These are phyloP conservation scores for Enteromius fasciolatus DNA, from an alignment of 2,797 vertebrate species.

Conservation along the genomic window DNA sequence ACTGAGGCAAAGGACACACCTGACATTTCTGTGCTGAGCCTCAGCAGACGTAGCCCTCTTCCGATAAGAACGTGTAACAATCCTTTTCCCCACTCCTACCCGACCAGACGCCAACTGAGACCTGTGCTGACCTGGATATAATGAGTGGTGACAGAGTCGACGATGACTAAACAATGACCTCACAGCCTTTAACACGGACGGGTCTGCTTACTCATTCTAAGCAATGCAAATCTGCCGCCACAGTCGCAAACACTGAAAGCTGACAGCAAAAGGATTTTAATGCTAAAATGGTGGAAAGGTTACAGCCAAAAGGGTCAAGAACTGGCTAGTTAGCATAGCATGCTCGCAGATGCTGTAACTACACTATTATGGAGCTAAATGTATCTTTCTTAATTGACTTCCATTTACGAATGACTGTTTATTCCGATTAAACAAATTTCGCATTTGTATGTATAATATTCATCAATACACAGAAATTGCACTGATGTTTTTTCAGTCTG, in stretches of 20 bases:
- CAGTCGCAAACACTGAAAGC: neutral
- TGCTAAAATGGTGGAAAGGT: neutral
- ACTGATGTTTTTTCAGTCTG: neutral
- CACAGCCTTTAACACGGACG: neutral
- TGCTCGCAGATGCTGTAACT: neutral
- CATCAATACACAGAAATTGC: neutral
- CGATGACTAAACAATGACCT: neutral
- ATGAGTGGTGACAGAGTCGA: neutral
- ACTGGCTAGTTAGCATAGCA: neutral
- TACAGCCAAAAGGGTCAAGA: neutral
- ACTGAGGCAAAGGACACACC: conserved; percentile 37
- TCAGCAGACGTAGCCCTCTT: conserved; percentile 25
- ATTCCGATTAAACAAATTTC: neutral
- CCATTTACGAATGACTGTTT: neutral
- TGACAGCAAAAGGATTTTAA: neutral
- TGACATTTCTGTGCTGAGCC: conserved; percentile 49
- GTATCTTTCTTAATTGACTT: neutral
- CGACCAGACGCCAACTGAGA: neutral
- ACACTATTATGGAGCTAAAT: neutral
- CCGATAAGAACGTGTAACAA: neutral
- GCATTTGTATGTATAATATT: neutral
- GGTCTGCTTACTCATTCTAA: conserved; percentile 5
- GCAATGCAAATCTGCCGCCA: neutral
- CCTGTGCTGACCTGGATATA: conserved; percentile 26
- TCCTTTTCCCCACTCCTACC: neutral